Evolutionary conservation across 1,140 invertebrate species (phyloP).

Genomic region (Drosophila aff.): DNA sequence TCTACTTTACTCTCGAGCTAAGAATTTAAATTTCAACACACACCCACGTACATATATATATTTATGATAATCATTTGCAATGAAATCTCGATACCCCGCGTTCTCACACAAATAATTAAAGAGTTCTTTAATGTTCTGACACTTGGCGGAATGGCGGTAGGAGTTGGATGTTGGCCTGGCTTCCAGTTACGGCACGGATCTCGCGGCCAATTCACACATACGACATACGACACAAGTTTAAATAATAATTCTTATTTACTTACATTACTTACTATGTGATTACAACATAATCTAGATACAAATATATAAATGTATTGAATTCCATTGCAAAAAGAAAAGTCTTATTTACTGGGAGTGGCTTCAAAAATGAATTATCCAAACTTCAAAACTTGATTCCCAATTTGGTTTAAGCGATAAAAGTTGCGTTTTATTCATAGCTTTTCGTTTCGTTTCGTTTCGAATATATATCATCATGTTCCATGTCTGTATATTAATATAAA

Average conservation of each 20-base stretch:
- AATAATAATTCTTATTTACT: constrained; percentile 60
- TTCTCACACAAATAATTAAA: constrained; percentile 59
- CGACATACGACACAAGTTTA: constrained; percentile 21
- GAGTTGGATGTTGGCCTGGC: constrained; percentile 2
- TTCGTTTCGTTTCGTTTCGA: constrained; percentile 46
- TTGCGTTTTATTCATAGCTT: constrained; percentile 72
- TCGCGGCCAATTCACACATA: constrained; percentile 17
- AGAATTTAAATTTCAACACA: constrained; percentile 62
- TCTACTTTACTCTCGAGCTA: constrained; percentile 74
- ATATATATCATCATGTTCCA: constrained; percentile 57
- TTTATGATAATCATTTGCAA: constrained; percentile 79
- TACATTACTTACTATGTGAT: constrained; percentile 68
- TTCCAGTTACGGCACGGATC: constrained; percentile 10
- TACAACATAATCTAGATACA: constrained; percentile 68
- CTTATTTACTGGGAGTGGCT: constrained; percentile 9
- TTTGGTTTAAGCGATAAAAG: constrained; percentile 68
- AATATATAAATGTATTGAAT: constrained; percentile 73
- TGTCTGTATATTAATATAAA: constrained; percentile 76
- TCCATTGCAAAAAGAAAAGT: constrained; percentile 64
- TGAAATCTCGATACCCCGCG: constrained; percentile 57
- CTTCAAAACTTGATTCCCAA: background rate
- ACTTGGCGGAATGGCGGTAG: constrained; percentile 34
- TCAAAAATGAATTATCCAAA: no score
- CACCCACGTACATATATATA: constrained; percentile 37
- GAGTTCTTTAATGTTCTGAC: constrained; percentile 18